A percentile compares a stretch with the other conserved stretches of the same genome.
phyloP scores from a whole-genome alignment of 2,797 vertebrate species.

The Microchirus variegatus region DNA sequence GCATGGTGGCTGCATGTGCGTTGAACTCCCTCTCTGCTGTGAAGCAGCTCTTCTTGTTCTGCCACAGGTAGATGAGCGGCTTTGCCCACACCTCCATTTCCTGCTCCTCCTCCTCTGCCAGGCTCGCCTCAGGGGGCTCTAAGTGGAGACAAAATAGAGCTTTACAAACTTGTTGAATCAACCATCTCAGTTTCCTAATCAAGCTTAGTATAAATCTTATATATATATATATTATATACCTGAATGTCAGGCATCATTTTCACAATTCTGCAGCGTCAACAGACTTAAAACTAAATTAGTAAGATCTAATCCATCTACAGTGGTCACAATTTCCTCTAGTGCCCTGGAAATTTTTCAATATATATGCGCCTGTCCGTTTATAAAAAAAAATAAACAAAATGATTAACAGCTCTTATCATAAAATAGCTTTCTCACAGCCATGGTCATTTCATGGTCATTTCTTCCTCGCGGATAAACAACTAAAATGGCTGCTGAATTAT shows the following conservation, averaged over 20 bases:
- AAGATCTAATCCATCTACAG: slow-evolving; percentile 33
- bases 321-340: slow-evolving; percentile 31
- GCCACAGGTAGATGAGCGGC: slow-evolving; percentile 93
- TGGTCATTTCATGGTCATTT: slow-evolving; percentile 56
- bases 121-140: slow-evolving; percentile 85
- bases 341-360: slow-evolving; percentile 26
- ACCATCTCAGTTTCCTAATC: slow-evolving; percentile 27
- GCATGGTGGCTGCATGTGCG: slow-evolving; percentile 80
- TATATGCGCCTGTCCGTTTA: slow-evolving; percentile 39
- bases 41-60: slow-evolving; percentile 86
- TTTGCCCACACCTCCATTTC: slow-evolving; percentile 93
- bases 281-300: slow-evolving; percentile 24
- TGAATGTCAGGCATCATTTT: slow-evolving; percentile 32
- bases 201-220: not conserved
- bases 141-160: slow-evolving; percentile 42
- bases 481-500: slow-evolving; percentile 64
- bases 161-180: slow-evolving; percentile 29
- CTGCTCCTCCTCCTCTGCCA: slow-evolving; percentile 78
- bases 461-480: slow-evolving; percentile 54
- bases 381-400: slow-evolving; percentile 45
- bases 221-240: not conserved
- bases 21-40: slow-evolving; percentile 92
- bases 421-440: slow-evolving; percentile 44
- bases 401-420: slow-evolving; percentile 51
- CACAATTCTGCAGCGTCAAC: slow-evolving; percentile 12